These are phyloP conservation scores for Adineta ricciae DNA, from an alignment of 2,888 invertebrate genomes.

Conservation along the genomic window DNA sequence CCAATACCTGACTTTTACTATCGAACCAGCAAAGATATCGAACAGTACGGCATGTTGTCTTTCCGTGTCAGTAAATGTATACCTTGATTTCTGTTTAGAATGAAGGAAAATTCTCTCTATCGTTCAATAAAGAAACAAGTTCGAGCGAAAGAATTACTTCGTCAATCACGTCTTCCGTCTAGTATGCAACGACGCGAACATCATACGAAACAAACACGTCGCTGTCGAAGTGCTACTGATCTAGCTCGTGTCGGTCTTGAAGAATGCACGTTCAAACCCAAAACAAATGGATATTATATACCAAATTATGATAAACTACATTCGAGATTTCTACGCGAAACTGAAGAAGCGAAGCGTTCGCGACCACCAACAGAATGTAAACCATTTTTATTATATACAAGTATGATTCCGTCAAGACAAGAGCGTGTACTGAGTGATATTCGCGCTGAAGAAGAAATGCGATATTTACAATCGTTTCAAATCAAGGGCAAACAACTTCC, in stretches of 20 bases:
- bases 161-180: slow-evolving; percentile 31
- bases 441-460: background rate
- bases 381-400: slow-evolving; percentile 30
- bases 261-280: slow-evolving; percentile 2
- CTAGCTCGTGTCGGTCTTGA: slow-evolving; percentile 14
- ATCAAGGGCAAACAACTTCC: background rate
- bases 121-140: slow-evolving; percentile 45
- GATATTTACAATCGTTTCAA: slow-evolving; percentile 18
- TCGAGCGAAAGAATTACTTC: slow-evolving; percentile 45
- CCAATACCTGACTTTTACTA: slow-evolving; percentile 41
- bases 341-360: background rate
- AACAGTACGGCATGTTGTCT: slow-evolving; percentile 37
- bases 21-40: slow-evolving; percentile 25
- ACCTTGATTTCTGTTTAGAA: slow-evolving; percentile 34
- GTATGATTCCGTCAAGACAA: background rate
- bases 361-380: slow-evolving; percentile 19
- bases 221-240: slow-evolving; percentile 3
- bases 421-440: background rate
- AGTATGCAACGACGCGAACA: slow-evolving; percentile 32
- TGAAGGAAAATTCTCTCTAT: slow-evolving; percentile 45
- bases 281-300: slow-evolving; percentile 27
- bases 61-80: background rate
- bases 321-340: slow-evolving; percentile 27
- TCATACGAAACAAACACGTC: slow-evolving; percentile 23
- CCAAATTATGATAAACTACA: slow-evolving; percentile 28